phyloP scores from a whole-genome alignment of 2,797 vertebrate species.

The Aplochiton taeniatus region DNA sequence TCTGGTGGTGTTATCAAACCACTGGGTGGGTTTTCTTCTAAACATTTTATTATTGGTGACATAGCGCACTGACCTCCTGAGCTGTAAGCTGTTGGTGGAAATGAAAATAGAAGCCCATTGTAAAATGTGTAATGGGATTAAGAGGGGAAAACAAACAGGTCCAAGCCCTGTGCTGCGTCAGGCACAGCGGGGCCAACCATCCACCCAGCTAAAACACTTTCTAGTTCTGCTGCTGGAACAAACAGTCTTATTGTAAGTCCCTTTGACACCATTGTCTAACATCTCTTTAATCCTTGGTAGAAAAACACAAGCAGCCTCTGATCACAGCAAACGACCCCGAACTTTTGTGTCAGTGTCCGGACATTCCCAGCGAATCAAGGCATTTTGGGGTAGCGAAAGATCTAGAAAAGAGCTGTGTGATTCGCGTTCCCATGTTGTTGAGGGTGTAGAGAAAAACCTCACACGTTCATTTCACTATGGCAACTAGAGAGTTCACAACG shows the following conservation, averaged over 20 bases:
- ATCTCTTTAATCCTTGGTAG: constrained; percentile 61
- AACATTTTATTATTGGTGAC: too few species aligned
- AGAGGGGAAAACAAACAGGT: constrained; percentile 31
- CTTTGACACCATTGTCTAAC: constrained; percentile 66
- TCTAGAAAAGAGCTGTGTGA: background rate
- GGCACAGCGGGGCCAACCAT: constrained; percentile 51
- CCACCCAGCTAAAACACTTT: constrained; percentile 51
- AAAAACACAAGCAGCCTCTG: constrained; percentile 38
- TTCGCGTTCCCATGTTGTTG: background rate
- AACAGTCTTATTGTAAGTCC: constrained; percentile 62
- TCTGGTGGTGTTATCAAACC: too few species aligned
- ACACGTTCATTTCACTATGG: background rate
- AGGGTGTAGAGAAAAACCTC: background rate
- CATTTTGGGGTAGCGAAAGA: background rate
- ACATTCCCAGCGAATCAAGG: constrained; percentile 16
- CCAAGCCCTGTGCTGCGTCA: constrained; percentile 44
- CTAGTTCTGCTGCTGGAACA: constrained; percentile 22
- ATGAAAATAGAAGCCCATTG: background rate
- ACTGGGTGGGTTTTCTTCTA: too few species aligned
- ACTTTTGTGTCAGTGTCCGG: constrained; percentile 44
- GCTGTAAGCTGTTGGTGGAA: too few species aligned
- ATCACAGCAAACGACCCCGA: constrained; percentile 37
- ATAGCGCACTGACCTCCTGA: too few species aligned
- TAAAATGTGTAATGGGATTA: constrained; percentile 35
- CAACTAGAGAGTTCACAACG: background rate